Conservation (phyloP, 2,888 invertebrate species). For the Galeopsomyia nigrocyanea region DNA sequence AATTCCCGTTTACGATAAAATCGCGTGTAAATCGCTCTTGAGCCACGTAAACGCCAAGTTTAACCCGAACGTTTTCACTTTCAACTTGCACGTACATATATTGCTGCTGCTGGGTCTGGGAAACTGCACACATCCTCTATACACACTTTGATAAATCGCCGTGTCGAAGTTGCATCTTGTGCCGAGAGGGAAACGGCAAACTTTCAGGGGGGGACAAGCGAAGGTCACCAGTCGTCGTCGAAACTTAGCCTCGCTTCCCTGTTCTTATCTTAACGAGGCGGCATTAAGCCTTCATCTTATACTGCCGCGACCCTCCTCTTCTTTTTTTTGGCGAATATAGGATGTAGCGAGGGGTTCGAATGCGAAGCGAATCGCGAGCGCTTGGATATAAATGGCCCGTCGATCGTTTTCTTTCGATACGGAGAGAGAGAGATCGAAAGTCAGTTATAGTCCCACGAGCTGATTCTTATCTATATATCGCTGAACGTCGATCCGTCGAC, state of each 20-base stretch:
- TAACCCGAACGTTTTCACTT: too few species aligned
- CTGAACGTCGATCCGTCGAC: constrained; percentile 9
- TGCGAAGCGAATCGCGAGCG: constrained; percentile 43
- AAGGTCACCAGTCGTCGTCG: constrained; percentile 25
- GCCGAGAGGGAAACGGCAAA: constrained; percentile 1
- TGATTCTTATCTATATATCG: constrained; percentile 25
- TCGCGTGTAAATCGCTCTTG: too few species aligned
- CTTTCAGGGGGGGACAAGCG: constrained; percentile 16
- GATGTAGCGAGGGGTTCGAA: constrained; percentile 3
- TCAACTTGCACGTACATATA: too few species aligned
- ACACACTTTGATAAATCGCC: constrained; percentile 26
- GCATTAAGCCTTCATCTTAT: constrained; percentile 32
- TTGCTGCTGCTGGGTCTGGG: too few species aligned
- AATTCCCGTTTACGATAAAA: too few species aligned
- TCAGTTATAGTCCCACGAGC: constrained; percentile 21
- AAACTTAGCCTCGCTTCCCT: not conserved
- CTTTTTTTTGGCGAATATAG: not conserved
- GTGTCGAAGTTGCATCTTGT: too few species aligned
- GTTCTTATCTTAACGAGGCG: constrained; percentile 42
- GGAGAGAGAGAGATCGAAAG: constrained; percentile 16
- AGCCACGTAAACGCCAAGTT: too few species aligned
- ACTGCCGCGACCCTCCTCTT: not conserved
- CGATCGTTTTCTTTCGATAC: constrained; percentile 12
- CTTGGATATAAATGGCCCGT: constrained; percentile 27
- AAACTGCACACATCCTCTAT: too few species aligned